Evolutionary conservation across 2,888 invertebrate genomes (phyloP).

Genomic region (Shargacucullia verbasci): DNA sequence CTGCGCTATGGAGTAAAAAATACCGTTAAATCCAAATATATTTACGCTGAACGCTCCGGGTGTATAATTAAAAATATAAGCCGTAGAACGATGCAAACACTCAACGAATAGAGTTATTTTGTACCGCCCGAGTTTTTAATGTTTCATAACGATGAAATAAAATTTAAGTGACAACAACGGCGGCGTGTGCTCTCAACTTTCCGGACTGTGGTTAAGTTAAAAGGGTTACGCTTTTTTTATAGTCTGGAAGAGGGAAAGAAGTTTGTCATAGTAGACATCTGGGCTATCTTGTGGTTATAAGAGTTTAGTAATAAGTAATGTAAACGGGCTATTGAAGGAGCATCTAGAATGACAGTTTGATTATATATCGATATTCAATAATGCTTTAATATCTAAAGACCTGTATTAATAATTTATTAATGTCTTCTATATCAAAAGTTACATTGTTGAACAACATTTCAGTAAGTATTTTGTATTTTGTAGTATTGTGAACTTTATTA

Average conservation of each 20-base stretch:
- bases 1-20: conserved; percentile 1
- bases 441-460: too few relatives aligned
- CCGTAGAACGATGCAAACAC: conserved; percentile 23
- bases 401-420: too few relatives aligned
- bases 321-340: too few relatives aligned
- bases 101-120: conserved; percentile 49
- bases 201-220: conserved; percentile 26
- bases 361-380: too few relatives aligned
- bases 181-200: conserved; percentile 27
- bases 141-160: conserved; percentile 45
- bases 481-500: too few relatives aligned
- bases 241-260: conserved; percentile 28
- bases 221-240: conserved; percentile 37
- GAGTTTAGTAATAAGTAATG: neutral
- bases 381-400: too few relatives aligned
- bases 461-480: too few relatives aligned
- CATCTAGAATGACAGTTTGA: too few relatives aligned
- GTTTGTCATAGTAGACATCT: conserved; percentile 16
- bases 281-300: neutral
- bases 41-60: conserved; percentile 4
- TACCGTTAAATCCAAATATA: conserved; percentile 11
- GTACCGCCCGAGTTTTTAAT: conserved; percentile 30
- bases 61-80: conserved; percentile 44
- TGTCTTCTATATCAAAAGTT: too few relatives aligned
- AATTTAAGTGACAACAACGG: conserved; percentile 41